phyloP scores from a whole-genome alignment of 2,888 invertebrate genomes.

The Sarcophaga variegata region DNA sequence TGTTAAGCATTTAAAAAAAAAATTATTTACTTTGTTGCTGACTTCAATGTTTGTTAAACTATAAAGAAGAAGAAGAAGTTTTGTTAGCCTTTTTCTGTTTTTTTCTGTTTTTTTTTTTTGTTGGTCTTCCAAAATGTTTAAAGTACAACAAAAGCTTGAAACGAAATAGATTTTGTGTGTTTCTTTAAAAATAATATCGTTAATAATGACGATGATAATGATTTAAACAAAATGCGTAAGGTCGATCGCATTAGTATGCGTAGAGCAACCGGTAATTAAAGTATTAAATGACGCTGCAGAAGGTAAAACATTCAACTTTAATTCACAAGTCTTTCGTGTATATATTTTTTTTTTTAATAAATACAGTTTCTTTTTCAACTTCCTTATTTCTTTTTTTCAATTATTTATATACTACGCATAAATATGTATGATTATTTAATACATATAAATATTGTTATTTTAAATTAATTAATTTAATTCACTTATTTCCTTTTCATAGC shows the following conservation, averaged over 20 bases:
- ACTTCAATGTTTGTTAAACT: background rate
- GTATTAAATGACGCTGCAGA: conserved; percentile 58
- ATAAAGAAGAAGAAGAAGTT: background rate
- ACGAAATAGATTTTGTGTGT: too few species aligned
- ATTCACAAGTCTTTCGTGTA: background rate
- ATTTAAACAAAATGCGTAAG: conserved; percentile 53
- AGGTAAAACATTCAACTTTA: conserved; percentile 66
- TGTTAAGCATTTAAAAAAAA: conserved; percentile 27
- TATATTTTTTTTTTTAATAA: background rate
- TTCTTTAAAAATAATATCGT: background rate
- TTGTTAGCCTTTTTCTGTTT: too few species aligned
- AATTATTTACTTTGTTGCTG: conserved; percentile 35
- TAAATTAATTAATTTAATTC: too few species aligned
- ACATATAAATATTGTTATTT: too few species aligned
- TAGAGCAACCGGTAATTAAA: conserved; percentile 61
- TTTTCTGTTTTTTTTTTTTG: too few species aligned
- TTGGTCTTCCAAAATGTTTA: too few species aligned
- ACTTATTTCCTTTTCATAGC: too few species aligned
- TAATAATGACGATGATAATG: conserved; percentile 21
- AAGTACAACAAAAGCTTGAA: too few species aligned
- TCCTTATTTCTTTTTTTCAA: too few species aligned
- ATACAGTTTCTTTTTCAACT: too few species aligned
- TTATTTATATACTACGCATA: too few species aligned
- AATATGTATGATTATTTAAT: too few species aligned
- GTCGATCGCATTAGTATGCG: conserved; percentile 60